Base-by-base conservation (phyloP, 2,888 invertebrate genomes). In the Autographa gamma region DNA sequence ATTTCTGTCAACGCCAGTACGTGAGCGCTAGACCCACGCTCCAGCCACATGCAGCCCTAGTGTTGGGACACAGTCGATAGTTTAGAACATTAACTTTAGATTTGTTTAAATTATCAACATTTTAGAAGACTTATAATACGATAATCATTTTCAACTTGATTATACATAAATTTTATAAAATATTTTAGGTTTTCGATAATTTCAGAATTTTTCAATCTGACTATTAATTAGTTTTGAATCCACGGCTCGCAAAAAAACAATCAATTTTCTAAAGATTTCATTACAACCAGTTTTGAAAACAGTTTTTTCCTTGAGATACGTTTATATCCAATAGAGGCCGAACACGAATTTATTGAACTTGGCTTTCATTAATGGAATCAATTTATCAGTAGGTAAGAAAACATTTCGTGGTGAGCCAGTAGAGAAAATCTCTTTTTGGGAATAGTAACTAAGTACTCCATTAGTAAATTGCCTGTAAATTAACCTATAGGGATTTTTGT, bases 391-490 rank as follows among this genome's bases (percentile, higher is more conserved):
- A 71, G 74, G 75, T 72, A 80, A 76, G 76, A 81, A 86, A 84
- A 84, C 80, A 83, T 86, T 79, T 74, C 66, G 60, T 67, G 76
- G 65, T 66, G 60, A 67, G 72, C 71, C 69, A 68, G 74, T 77
- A 66, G 77, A 62, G 68, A 83, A 81, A 80, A 79, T 80, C 74
- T 76, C 75, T 76, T 75, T 73, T 69, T 69, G 58, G 66, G 58
- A 59, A 71, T 70, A 73, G 77, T 60, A 79, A 76, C 75, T 77
- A 79, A 80, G 80, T 80, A 78, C 73, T 81, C 85, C 85, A 87
- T 87, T 87, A 88, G 83, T 79, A 79, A 80, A 88, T 88, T 88
- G 83, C 81, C 74, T 77, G 82, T 84, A 84, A 86, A 82, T 84
- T 82, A 82, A 82, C 74, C 73, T 76, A 64, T 66, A 31, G 14